Percentiles rank a stretch among this genome's conserved stretches.
Evolutionary conservation across 2,888 invertebrate species (phyloP).

Genomic region (Dolichomitus sp.): DNA sequence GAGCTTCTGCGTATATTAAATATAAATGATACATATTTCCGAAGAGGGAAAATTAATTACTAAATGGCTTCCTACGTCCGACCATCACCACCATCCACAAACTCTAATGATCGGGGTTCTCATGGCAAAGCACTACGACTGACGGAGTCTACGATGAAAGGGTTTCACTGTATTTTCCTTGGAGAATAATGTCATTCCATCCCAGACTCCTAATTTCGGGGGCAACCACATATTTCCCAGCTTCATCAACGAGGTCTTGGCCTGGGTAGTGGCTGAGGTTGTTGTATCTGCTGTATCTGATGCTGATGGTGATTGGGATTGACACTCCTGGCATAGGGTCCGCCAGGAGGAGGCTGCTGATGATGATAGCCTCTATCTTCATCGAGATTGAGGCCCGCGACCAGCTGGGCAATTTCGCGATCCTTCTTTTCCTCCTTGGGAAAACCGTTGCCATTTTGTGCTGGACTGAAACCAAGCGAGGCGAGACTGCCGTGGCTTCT

Average conservation of each 20-base stretch:
- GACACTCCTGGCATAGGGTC: slow-evolving; percentile 87
- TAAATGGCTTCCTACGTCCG: slow-evolving; percentile 58
- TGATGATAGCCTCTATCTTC: slow-evolving; percentile 91
- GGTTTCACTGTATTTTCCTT: slow-evolving; percentile 5
- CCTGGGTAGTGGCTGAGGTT: slow-evolving; percentile 83
- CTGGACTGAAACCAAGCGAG: slow-evolving; percentile 94
- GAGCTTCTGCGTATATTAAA: slow-evolving; percentile 20
- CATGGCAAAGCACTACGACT: slow-evolving; percentile 59
- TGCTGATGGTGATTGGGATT: slow-evolving; percentile 81
- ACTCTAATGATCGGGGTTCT: slow-evolving; percentile 47
- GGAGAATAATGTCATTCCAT: not conserved
- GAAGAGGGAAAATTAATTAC: slow-evolving; percentile 38
- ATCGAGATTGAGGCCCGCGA: slow-evolving; percentile 95
- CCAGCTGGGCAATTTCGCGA: slow-evolving; percentile 96
- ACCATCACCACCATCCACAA: slow-evolving; percentile 49
- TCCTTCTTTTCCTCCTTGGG: slow-evolving; percentile 91
- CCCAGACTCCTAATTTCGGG: slow-evolving; percentile 1
- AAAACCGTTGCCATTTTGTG: slow-evolving; percentile 86
- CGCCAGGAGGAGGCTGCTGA: slow-evolving; percentile 87
- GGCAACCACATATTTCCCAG: not conserved
- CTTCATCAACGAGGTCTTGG: slow-evolving; percentile 81
- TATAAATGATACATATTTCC: slow-evolving; percentile 8
- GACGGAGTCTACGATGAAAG: slow-evolving; percentile 15
- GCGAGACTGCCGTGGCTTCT: slow-evolving; percentile 97
- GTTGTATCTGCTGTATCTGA: slow-evolving; percentile 80